Evolutionary conservation across 2,797 vertebrate species (phyloP), one percentile per base, ranked within the genome.

Genomic region (Strix occidentalis): DNA sequence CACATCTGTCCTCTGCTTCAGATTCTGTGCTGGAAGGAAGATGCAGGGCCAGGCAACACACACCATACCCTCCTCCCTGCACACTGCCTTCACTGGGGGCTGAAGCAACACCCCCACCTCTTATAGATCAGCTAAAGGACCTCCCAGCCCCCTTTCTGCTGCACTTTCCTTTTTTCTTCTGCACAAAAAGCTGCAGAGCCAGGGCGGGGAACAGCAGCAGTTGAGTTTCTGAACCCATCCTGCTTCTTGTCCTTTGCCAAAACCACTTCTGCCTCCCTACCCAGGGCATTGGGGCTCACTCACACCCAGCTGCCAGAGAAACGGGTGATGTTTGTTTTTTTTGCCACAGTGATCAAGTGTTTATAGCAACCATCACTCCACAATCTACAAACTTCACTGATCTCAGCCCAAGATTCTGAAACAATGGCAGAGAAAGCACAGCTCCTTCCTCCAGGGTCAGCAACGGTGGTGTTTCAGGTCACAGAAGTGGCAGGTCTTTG

Each of bases 351-450:
- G 57, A 92, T 78, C 54, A 87, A 92, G n/a, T 96, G 96, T 96
- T 96, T 94, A 93, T 97, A 96, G 95, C 96, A 96, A 96, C 96
- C 87, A 90, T 77, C 26, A 1, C 71, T 53, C 68, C 19, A 7
- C 84, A 93, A 68, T n/a, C 90, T 71, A 63, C 90, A 8, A 77
- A 25, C 74, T 71, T 72, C 87, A 69, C 61, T 85, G 69, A 89
- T 85, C 88, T 93, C 93, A 91, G 82, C 56, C 80, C 74, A 26
- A 87, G 77, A 89, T 95, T 57, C 91, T 4, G 51, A 92, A 90
- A 85, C 50, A 75, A 91, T 2, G 19, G 20, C 51, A 72, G 61
- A 66, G 71, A 74, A 95, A 96, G 68, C 23, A 70, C 48, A 54
- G 65, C 41, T 33, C 6, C 33, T 80, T 92, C 68, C 50, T 33